Evolutionary conservation across 2,797 vertebrate genomes (phyloP), one percentile per base, ranked within the genome.

Genomic region (Neoniphon sammara): DNA sequence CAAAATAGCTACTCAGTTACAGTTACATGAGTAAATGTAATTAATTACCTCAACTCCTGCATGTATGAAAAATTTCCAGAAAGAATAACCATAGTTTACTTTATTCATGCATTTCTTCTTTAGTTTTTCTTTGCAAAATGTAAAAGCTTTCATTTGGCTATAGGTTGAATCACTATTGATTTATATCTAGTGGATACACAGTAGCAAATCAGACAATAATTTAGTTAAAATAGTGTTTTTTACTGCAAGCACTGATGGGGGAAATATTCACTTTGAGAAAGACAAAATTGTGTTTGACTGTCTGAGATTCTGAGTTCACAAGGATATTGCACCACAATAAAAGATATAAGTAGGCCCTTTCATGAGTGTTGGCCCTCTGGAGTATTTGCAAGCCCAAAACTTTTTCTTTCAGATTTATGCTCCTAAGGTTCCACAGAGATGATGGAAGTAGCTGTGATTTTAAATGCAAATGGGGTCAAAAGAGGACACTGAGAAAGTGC

Each of bases 241-340:
- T 53, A 50, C 47, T 20, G 47, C 9, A 53, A 53, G 21, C 11
- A 14, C 52, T 25, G 20, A 53, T 10, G 9, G 39, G 39, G 0
- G 39, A 42, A 12, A 42, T 42, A 42, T 42, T 42, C 39, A 42
- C 39, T 14, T 42, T 42, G 14, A 42, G 39, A 36, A 36, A 36
- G 34, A 42, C 12, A 42, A 11, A 42, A 42, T 14, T 42, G 20
- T 52, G 39, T 18, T 14, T 21, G 31, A 18, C 47, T 25, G 27
- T 27, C 27, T 36, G 46, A 10, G 15, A 69, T 58, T 61, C 57
- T 7, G 23, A 56, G n/a, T 63, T 63, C 39, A 57, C 25, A 6
- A 30, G 36, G 47, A 71, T 72, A 47, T 57, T 25, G 36, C 20
- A 39, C 67, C 58, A 59, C 31, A 58, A 64, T 56, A 66, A 10